Conservation (phyloP, 2,797 vertebrate genomes). For the Arctocebus calabarensis region DNA sequence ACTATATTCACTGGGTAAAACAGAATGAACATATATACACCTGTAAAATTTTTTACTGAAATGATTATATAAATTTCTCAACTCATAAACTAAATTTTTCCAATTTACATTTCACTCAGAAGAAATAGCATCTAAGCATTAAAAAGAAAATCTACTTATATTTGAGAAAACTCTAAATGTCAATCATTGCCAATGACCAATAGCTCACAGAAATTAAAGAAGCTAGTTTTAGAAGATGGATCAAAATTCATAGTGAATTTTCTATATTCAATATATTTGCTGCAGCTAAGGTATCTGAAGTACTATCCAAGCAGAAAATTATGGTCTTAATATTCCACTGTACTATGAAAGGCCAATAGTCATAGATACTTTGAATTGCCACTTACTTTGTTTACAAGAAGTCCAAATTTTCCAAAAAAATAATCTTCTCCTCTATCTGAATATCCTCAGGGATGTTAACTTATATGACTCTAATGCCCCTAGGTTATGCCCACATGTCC, state of each 20-base stretch:
- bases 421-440: neutral
- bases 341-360: neutral
- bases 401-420: neutral
- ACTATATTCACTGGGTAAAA: neutral
- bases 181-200: slow-evolving; percentile 16
- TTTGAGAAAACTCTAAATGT: slow-evolving; percentile 6
- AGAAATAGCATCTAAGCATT: neutral
- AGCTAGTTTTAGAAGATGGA: neutral
- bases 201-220: slow-evolving; percentile 1
- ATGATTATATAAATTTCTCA: neutral
- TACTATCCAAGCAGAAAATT: neutral
- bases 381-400: neutral
- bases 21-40: neutral
- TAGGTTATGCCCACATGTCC: neutral
- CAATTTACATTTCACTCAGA: neutral
- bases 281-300: neutral
- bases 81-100: slow-evolving; percentile 23
- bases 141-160: neutral
- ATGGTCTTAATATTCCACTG: slow-evolving; percentile 20
- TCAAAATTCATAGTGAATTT: slow-evolving; percentile 38
- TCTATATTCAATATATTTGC: neutral
- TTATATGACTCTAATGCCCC: neutral
- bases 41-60: neutral
- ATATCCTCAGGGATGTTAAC: neutral
- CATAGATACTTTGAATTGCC: neutral